Percentiles rank a stretch among this genome's conserved stretches.
Evolutionary conservation across 1,140 invertebrate species (phyloP).

Genomic region (Ceratina australensis): DNA sequence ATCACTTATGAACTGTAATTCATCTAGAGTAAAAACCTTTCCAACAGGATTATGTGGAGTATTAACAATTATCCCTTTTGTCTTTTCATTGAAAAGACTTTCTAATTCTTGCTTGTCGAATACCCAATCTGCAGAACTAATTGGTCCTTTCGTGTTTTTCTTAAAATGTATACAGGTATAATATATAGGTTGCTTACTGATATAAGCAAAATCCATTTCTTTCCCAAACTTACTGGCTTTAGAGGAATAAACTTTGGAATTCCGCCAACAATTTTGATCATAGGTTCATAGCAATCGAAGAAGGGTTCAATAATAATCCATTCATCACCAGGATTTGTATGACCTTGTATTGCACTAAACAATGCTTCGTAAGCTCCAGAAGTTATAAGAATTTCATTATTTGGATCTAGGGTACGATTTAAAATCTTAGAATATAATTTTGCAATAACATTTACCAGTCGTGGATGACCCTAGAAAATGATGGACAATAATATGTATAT

Average conservation of each 20-base stretch:
- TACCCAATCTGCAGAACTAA: constrained; percentile 92
- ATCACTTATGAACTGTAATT: constrained; percentile 89
- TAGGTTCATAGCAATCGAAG: constrained; percentile 98
- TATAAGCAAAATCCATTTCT: neutral
- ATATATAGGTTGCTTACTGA: neutral
- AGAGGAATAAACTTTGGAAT: constrained; percentile 93
- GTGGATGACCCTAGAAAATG: constrained; percentile 90
- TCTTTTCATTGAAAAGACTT: constrained; percentile 92
- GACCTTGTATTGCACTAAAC: constrained; percentile 90
- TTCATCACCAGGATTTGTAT: constrained; percentile 92
- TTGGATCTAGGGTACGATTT: constrained; percentile 87
- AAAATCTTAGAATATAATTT: constrained; percentile 92
- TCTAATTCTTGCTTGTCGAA: constrained; percentile 92
- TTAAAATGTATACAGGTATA: constrained; percentile 57
- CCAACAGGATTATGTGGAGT: constrained; percentile 98
- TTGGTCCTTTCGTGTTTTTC: constrained; percentile 74
- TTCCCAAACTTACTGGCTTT: constrained; percentile 83
- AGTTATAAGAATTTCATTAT: constrained; percentile 93
- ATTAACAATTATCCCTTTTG: constrained; percentile 97
- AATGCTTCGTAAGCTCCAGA: constrained; percentile 96
- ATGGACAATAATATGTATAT: constrained; percentile 52
- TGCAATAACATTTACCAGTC: constrained; percentile 90
- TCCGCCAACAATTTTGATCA: constrained; percentile 94
- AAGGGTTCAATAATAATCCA: constrained; percentile 99
- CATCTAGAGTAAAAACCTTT: constrained; percentile 89